Evolutionary conservation across 2,113 vertebrate genomes (phyloP).

Genomic region (Raja brachyura): DNA sequence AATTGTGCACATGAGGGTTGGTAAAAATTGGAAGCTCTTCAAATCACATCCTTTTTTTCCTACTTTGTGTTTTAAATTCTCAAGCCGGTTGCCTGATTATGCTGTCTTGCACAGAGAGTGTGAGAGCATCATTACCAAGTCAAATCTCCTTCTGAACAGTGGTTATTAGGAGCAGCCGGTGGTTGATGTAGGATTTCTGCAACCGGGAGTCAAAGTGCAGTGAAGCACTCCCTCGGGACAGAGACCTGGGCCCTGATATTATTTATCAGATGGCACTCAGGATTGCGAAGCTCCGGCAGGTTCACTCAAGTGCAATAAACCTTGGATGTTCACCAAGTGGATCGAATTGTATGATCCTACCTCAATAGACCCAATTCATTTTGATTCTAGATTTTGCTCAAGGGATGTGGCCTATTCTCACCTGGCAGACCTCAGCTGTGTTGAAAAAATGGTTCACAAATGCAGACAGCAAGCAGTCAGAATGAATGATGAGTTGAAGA

Average conservation of each 20-base stretch:
- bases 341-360: not conserved
- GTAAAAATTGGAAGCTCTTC: not conserved
- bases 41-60: not conserved
- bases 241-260: not conserved
- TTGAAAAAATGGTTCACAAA: not conserved
- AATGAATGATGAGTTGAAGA: not conserved
- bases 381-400: not conserved
- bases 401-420: not conserved
- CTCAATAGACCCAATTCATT: not conserved
- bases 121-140: constrained; percentile 18
- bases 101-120: not conserved
- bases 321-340: not conserved
- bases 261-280: not conserved
- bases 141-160: constrained; percentile 12
- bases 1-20: not conserved
- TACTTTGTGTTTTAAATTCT: not conserved
- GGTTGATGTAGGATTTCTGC: not conserved
- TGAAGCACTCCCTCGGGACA: not conserved
- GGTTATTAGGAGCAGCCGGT: not conserved
- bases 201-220: not conserved
- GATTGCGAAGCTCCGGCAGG: no score
- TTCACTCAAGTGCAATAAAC: no score
- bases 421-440: not conserved
- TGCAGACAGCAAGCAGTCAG: not conserved
- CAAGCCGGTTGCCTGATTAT: not conserved